Evolutionary conservation across 2,888 invertebrate genomes (phyloP).

Genomic region (Temnothorax unifasciatus): DNA sequence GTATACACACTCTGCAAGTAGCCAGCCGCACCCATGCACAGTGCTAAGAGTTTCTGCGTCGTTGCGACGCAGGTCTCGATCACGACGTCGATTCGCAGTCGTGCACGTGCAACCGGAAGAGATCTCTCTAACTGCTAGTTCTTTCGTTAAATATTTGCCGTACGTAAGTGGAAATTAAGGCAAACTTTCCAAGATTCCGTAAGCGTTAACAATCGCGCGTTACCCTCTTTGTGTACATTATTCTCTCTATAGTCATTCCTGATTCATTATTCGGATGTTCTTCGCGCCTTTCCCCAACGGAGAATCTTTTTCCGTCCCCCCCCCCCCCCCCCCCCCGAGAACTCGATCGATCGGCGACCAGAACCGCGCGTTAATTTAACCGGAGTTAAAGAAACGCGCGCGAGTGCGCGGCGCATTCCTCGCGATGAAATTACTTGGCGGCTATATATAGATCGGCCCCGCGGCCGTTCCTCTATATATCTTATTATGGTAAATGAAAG

Average conservation of each 20-base stretch:
- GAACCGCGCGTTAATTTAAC: not conserved
- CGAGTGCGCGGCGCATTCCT: constrained; percentile 8
- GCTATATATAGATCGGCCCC: constrained; percentile 33
- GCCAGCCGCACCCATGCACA: constrained; percentile 25
- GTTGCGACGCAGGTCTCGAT: constrained; percentile 2
- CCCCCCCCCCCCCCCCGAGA: not conserved
- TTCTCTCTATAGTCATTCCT: too few relatives aligned
- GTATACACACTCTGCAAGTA: constrained; percentile 60
- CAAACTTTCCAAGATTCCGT: not conserved
- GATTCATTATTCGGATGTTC: not conserved
- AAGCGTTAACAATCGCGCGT: not conserved
- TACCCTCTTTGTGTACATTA: not conserved
- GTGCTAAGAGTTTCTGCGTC: constrained; percentile 19
- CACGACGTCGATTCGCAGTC: constrained; percentile 6
- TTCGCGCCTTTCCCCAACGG: not conserved
- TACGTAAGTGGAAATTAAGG: not conserved
- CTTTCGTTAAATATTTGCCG: not conserved
- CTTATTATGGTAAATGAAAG: constrained; percentile 54
- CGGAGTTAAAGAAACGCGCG: constrained; percentile 2
- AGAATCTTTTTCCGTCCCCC: not conserved
- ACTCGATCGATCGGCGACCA: not conserved
- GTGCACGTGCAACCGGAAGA: constrained; percentile 10
- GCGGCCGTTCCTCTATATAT: constrained; percentile 30
- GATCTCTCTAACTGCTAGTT: constrained; percentile 8
- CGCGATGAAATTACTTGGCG: constrained; percentile 34